Conservation (phyloP, 37 sponge, comb jelly and placozoan genomes). For the Hexactinellida sp. region DNA sequence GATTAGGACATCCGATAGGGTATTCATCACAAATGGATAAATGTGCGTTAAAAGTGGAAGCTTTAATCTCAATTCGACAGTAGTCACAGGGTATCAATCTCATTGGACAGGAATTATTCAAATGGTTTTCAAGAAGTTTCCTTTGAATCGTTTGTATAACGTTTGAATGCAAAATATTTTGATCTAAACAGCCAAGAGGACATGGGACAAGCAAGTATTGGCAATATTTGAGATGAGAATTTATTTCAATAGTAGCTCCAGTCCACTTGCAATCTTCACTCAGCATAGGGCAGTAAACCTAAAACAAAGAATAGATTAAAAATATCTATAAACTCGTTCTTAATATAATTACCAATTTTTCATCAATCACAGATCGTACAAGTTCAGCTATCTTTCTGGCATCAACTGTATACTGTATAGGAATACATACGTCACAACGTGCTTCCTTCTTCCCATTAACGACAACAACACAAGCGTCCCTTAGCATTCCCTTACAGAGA, state of each 20-base stretch:
- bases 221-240: background rate
- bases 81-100: background rate
- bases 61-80: background rate
- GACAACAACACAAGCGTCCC: background rate
- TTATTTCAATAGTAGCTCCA: background rate
- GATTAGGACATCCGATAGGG: background rate
- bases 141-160: background rate
- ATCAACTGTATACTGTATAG: too few relatives aligned
- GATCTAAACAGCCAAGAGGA: background rate
- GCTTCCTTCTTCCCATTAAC: background rate
- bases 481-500: background rate
- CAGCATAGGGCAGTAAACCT: background rate
- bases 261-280: background rate
- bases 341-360: background rate
- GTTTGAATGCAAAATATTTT: background rate
- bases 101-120: background rate
- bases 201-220: background rate
- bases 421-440: background rate
- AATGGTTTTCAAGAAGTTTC: background rate
- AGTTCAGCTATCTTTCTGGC: background rate
- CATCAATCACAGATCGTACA: background rate
- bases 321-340: background rate
- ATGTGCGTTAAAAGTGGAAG: background rate
- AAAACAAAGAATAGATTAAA: too few relatives aligned
- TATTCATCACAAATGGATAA: background rate